Evolutionary conservation across 1,140 invertebrate genomes (phyloP), one percentile per base, ranked within the genome.

Genomic region (Zaprionus ornatus): DNA sequence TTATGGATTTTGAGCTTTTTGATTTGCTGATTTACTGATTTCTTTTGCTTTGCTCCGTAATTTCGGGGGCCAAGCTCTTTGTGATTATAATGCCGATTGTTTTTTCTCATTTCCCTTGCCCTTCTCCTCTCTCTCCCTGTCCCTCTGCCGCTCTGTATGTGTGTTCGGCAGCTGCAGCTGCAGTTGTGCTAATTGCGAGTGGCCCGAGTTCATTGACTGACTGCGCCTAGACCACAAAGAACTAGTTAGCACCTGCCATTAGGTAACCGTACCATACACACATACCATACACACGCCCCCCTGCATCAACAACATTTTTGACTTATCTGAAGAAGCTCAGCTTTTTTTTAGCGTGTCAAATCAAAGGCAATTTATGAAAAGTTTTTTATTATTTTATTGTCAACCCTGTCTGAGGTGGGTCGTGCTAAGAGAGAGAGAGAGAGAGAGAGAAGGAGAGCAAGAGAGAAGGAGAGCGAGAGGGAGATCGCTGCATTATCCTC

Each of bases 161-260:
- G 50, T 4, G 9, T 25, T 21, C 48, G 60, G 57, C 45, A 29
- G 32, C 67, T 54, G 27, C 19, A 23, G 27, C 37, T 40, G 50
- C 23, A 40, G 69, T 77, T 32, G 69, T 77, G 74, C 62, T 80
- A 73, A 76, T 77, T 79, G 74, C 45, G 35, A 32, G 4, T 21
- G 21, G 21, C 10, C 45, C 57, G 71, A 35, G 83, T 87, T 87
- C 83, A 87, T 65, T 73, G 83, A 67, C 74, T 67, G 67, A 45
- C n/a, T 23, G 79, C 40, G 40, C 77, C 56, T 87, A 80, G 83
- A 54, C 40, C 40, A 45, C 37, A 25, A 55, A 75, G 35, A 70
- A 78, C 74, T 80, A 80, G 77, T 77, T 87, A 87, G 71, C 83
- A 88, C 84, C 84, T 87, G 84, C 75, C 77, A 25, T 27, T 35